Evolutionary conservation across 1,140 invertebrate genomes (phyloP).

Genomic region (Sipha flava): DNA sequence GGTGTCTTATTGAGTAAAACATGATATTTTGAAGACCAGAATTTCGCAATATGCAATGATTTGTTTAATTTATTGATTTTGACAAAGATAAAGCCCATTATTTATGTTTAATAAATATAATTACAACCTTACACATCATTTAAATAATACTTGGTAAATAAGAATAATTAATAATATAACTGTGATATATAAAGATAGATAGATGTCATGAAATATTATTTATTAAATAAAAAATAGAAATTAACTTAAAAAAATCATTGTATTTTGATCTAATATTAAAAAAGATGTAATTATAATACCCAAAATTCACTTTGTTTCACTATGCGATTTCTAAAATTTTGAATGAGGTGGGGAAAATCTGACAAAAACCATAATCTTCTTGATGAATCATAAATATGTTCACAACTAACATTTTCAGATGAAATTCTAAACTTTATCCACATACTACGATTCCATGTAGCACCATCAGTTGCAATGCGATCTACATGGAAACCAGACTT

Average conservation of each 20-base stretch:
- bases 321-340: neutral
- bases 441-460: conserved; percentile 36
- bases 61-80: no score
- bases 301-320: neutral
- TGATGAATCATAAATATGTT: neutral
- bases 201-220: neutral
- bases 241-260: no score
- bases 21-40: neutral
- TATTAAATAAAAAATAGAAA: neutral
- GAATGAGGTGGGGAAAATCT: neutral
- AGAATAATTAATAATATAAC: no score
- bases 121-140: no score
- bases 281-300: no score
- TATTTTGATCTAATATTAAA: no score
- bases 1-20: neutral
- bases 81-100: no score
- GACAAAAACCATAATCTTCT: neutral
- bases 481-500: conserved; percentile 36
- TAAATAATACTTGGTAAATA: no score
- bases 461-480: conserved; percentile 35
- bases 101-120: no score
- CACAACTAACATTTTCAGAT: neutral
- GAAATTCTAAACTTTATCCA: conserved; percentile 36
- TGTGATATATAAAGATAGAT: no score
- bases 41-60: no score